Evolutionary conservation across 2,113 vertebrate genomes (phyloP), one percentile per base, ranked within the genome.

Genomic region (Oryzias javanicus): DNA sequence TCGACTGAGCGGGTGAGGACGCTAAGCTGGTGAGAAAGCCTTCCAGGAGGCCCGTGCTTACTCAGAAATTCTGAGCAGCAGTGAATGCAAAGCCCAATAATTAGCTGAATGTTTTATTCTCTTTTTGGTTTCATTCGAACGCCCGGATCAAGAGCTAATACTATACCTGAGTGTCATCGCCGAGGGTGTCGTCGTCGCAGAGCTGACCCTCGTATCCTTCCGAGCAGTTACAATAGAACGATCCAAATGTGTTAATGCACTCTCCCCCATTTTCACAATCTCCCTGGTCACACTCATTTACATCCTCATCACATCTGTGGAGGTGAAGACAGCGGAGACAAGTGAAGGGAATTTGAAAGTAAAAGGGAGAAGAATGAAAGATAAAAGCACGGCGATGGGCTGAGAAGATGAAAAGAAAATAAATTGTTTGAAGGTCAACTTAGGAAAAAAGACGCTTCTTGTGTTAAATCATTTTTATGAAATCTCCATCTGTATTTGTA

Each of bases 191-290:
- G 25, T 93, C 91, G 12, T 89, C 89, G 17, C 95, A 98, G 44
- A 91, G 86, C 81, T 90, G 93, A 1, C 95, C 96, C 81, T 94
- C 93, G 0, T 88, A 96, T 14, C 95, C 95, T 0, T 90, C 84
- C 0, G 94, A 95, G 83, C 97, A 99, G 89, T 98, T 98, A 74
- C 97, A 99, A 42, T 91, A 86, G 85, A 97, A 99, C 0, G 95
- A 93, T 22, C 95, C 96, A 0, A 95, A 94, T 1, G 94, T 72
- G 66, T 98, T 98, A 64, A 97, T 84, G 2, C 97, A 99, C 14
- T 87, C 81, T 1, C 93, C 96, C 1, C 92, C 92, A 0, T 94
- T 92, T 70, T 93, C 90, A 48, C 97, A 99, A 77, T 89, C 90
- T 49, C 93, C 94, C 48, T 77, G 88, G 53, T 94, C 93, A 0